These are phyloP conservation scores for Neolamprologus cancellatus DNA, from an alignment of 2,113 vertebrate genomes.

Conservation along the genomic window DNA sequence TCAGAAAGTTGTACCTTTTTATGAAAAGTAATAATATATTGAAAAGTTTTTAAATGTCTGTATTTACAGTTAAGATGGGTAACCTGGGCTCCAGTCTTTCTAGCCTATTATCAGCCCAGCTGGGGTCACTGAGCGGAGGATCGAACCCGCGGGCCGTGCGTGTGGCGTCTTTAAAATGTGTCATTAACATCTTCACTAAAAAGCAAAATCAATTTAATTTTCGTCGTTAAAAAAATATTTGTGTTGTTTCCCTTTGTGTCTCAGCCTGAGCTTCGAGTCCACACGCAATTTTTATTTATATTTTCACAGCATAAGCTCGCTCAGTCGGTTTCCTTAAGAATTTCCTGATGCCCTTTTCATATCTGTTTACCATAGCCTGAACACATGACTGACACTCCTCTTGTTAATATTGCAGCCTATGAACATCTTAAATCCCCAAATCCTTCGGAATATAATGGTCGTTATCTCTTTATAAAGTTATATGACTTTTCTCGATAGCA, in stretches of 20 bases:
- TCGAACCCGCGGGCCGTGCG: neutral
- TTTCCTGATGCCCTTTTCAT: constrained; percentile 19
- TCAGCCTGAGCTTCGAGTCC: neutral
- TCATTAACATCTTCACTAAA: neutral
- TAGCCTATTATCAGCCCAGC: neutral
- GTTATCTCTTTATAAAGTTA: constrained; percentile 62
- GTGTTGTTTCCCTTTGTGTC: neutral
- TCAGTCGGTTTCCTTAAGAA: neutral
- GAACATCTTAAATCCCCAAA: constrained; percentile 38
- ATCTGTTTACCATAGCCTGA: constrained; percentile 32
- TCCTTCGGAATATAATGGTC: constrained; percentile 35
- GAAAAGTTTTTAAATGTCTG: neutral
- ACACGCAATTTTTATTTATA: neutral
- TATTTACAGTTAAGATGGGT: neutral
- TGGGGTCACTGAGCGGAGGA: neutral
- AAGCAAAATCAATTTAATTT: neutral
- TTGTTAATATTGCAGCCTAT: constrained; percentile 41
- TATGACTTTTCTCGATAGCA: constrained; percentile 29
- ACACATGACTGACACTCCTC: constrained; percentile 31
- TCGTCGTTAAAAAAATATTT: neutral
- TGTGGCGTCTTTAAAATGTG: neutral
- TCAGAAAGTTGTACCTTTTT: neutral
- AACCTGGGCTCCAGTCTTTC: neutral
- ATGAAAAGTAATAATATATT: neutral
- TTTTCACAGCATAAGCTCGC: neutral